Conservation (phyloP, 2,797 vertebrate genomes). For the Phoeniculus purpureus region DNA sequence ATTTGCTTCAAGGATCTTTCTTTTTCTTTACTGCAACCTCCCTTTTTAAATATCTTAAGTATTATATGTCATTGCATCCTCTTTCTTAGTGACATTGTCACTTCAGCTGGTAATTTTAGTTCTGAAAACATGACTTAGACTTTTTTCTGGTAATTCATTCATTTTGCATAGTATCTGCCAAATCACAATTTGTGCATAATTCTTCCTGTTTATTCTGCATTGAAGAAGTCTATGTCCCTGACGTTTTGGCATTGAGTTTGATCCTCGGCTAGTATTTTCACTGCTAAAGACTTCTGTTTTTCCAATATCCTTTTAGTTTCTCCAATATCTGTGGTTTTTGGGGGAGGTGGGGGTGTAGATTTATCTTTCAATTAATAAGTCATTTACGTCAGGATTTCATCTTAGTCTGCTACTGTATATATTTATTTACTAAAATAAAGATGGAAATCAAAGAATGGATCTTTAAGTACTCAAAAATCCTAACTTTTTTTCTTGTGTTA, state of each 20-base stretch:
- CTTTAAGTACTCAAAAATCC: background rate
- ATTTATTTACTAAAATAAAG: background rate
- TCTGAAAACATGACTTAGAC: background rate
- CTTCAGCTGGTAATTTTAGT: background rate
- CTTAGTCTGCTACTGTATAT: background rate
- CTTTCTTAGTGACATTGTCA: background rate
- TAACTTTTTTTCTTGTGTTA: constrained; percentile 36
- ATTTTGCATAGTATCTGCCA: background rate
- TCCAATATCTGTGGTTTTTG: background rate
- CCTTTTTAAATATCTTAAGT: background rate
- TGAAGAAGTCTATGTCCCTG: background rate
- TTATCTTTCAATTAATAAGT: background rate
- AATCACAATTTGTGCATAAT: background rate
- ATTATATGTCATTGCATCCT: background rate
- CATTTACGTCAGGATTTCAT: background rate
- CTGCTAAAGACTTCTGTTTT: background rate
- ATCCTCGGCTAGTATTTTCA: background rate
- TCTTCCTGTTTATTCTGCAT: background rate
- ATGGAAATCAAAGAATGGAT: background rate
- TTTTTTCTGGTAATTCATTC: background rate
- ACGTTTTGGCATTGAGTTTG: background rate
- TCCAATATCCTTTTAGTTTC: background rate
- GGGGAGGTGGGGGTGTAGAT: background rate
- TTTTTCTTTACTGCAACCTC: background rate
- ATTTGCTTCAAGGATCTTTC: background rate